These are phyloP conservation scores for Ictalurus furcatus DNA, from an alignment of 2,113 vertebrate species.

Conservation along the genomic window DNA sequence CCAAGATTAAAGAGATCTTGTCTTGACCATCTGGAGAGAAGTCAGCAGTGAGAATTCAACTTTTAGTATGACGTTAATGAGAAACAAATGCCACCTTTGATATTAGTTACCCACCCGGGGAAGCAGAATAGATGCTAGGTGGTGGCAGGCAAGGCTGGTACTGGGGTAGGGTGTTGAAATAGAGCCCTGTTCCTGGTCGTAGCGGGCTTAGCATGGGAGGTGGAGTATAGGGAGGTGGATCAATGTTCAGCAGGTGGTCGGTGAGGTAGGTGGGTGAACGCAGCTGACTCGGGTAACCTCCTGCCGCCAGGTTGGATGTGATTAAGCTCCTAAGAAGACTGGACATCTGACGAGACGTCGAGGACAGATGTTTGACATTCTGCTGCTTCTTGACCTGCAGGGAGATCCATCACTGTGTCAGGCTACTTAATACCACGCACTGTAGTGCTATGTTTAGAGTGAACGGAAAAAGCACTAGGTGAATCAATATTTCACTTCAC, in stretches of 20 bases:
- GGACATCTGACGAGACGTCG: constrained; percentile 7
- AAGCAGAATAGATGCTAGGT: constrained; percentile 42
- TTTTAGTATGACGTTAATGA: not conserved
- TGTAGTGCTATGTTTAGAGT: not conserved
- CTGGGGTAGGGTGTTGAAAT: constrained; percentile 69
- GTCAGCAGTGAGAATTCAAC: not conserved
- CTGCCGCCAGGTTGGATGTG: not conserved
- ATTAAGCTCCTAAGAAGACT: constrained; percentile 23
- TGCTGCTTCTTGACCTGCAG: constrained; percentile 31
- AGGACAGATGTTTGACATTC: constrained; percentile 4
- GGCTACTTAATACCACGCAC: not conserved
- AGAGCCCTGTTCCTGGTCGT: constrained; percentile 72
- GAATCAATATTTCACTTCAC: not conserved
- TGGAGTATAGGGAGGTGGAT: constrained; percentile 71
- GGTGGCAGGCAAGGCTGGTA: constrained; percentile 30
- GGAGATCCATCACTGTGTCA: not conserved
- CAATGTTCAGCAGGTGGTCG: constrained; percentile 66
- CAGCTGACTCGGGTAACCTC: constrained; percentile 68
- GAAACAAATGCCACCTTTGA: not conserved
- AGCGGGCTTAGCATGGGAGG: constrained; percentile 78
- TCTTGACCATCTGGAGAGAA: constrained; percentile 53
- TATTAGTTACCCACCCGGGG: constrained; percentile 59
- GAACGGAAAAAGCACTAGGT: not conserved
- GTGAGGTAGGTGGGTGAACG: constrained; percentile 67
- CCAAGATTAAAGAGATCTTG: constrained; percentile 63